Base-by-base conservation (phyloP, 2,888 invertebrate species). In the Synanthedon tipuliformis region DNA sequence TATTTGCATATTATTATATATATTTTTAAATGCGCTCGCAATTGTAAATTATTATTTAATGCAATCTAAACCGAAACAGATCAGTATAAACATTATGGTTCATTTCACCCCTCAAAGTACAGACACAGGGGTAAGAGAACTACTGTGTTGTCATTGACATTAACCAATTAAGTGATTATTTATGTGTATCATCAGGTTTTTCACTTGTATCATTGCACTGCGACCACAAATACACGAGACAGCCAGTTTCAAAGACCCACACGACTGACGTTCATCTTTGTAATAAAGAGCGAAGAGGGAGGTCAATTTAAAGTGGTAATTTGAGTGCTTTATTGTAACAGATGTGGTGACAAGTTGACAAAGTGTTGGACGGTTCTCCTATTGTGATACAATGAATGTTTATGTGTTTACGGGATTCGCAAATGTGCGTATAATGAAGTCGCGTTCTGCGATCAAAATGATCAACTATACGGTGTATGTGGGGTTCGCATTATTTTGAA, bases 161-260 rank as follows among this genome's bases (percentile, higher is more conserved):
- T 59, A 72, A 62, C 75, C 82, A 84, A 85, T 85, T 84, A 84
- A 63, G 71, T 79, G 73, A 81, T 85, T 83, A 84, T 85, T 84
- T 83, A 84, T 82, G 68, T 75, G 73, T 68, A 74, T 76, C 68
- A 74, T 76, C 78, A 73, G 67, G 71, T 69, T 68, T 68, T 73
- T 53, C 27, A 45, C 13, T 13, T 45, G 45, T 45, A n/a, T 45
- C 45, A 23, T 45, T 49, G 18, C 49, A 49, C 23, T 18, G 13
- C 12, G 8, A 13, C 16, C 49, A 49, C 10, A 18, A 45, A 7
- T n/a, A 45, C 45, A n/a, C 45, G 13, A 4, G 4, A 7, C 16
- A 7, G 15, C 49, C 49, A 49, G 49, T 49, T 49, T 49, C 11
- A 11, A 45, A 45, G 45, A 15, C 15, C 45, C 3, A 7, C 15